Base-by-base conservation (phyloP, 2,113 vertebrate species). In the Chlorodrepanis virens region DNA sequence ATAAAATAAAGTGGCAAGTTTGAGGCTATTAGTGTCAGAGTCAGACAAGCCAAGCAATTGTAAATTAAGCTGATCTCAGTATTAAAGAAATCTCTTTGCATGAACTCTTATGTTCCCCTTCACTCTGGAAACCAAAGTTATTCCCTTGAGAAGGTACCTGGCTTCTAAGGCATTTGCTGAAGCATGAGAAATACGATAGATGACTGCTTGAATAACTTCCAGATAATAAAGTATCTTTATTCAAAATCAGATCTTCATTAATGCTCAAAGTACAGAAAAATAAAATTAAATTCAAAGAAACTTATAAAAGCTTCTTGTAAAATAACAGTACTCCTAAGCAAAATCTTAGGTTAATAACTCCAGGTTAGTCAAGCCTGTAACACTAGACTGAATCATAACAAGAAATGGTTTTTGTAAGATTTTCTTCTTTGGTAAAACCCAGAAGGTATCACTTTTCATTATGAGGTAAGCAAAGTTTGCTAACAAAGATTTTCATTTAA, bases 21-120 rank as follows among this genome's bases (percentile, higher is more conserved):
- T 89, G 69, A 95, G 86, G 76, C 86, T 94, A 84, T 94, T 96
- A 94, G 83, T 93, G 92, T 95, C 93, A 95, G 57, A 95, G 69
- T 56, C 77, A 96, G 86, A 87, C 60, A 69, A 92, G 68, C 52
- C 83, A 82, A 71, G 64, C 56, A 94, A 75, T 82, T 94, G 69
- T 76, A 83, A 94, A 93, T 64, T 78, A 39, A 86, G 72, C 28
- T 72, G 65, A 89, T 95, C 85, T 60, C 53, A 4, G 44, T 89
- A 93, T 71, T 71, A 78, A 90, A 78, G 47, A 89, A 86, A 86
- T 56, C 68, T 53, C 64, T 93, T 88, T 78, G 69, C 35, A 60
- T 53, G 53, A 91, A 93, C 67, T 91, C 85, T 57, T 69, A 91
- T 69, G 61, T 87, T 94, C 40, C 49, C 0, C 37, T 90, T 95